Conservation (phyloP, 2,113 vertebrate genomes). For the Neoarius graeffei region DNA sequence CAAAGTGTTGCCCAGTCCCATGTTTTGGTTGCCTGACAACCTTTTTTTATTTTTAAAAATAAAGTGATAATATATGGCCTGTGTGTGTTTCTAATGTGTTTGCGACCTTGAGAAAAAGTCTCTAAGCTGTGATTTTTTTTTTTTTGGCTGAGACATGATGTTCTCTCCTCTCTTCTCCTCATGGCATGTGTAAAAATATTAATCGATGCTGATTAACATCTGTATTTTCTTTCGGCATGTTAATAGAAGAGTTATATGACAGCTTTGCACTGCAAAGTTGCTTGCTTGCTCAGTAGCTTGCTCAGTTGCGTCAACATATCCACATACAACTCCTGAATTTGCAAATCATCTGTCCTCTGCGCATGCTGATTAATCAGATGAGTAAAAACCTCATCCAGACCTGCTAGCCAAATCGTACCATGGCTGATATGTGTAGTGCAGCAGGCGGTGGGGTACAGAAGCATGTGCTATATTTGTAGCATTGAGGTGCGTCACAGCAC, state of each 20-base stretch:
- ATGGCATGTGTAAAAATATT: neutral
- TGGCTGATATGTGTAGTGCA: neutral
- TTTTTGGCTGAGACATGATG: neutral
- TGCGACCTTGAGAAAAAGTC: neutral
- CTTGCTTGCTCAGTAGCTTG: neutral
- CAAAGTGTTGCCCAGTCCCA: neutral
- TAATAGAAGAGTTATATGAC: neutral
- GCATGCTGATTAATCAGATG: neutral
- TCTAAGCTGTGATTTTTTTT: neutral
- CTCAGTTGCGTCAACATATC: neutral
- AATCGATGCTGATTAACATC: neutral
- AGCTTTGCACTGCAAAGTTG: neutral
- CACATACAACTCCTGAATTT: neutral
- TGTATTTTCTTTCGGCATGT: neutral
- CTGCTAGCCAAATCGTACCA: neutral
- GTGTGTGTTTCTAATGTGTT: neutral
- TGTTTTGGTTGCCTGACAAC: neutral
- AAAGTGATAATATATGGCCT: neutral
- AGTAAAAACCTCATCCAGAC: neutral
- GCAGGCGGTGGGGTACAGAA: neutral
- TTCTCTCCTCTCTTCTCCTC: neutral
- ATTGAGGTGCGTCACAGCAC: neutral
- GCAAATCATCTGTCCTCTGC: neutral
- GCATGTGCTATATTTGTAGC: neutral
- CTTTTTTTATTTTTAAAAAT: neutral